Conservation (phyloP, 2,797 vertebrate species). For the Danio tinwini region DNA sequence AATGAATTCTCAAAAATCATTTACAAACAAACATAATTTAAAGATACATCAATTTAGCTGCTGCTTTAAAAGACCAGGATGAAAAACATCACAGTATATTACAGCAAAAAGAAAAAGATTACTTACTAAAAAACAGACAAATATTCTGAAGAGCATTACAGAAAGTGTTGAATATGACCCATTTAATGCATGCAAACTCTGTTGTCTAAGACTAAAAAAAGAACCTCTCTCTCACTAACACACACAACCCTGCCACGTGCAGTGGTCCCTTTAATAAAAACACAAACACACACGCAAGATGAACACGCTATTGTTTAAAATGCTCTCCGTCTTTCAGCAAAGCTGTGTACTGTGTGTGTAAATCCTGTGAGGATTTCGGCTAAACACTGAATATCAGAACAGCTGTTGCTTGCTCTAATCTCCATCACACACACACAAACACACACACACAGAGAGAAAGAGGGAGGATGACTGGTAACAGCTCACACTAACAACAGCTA, state of each 20-base stretch:
- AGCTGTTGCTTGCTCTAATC: slow-evolving; percentile 49
- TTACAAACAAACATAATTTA: not conserved
- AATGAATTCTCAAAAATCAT: not conserved
- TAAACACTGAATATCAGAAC: slow-evolving; percentile 45
- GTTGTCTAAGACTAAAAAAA: slow-evolving; percentile 13
- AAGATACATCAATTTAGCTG: not conserved
- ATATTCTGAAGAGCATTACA: not conserved
- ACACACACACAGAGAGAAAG: not conserved
- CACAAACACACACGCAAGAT: not conserved
- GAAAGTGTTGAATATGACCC: not conserved
- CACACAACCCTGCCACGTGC: slow-evolving; percentile 8
- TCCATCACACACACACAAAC: slow-evolving; percentile 8
- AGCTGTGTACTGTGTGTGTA: slow-evolving; percentile 40
- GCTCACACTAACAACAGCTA: not conserved
- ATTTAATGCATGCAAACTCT: not conserved
- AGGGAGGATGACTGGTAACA: slow-evolving; percentile 1
- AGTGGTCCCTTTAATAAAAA: not conserved
- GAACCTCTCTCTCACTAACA: not conserved
- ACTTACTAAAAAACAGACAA: no score
- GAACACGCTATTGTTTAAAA: slow-evolving; percentile 35
- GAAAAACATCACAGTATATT: not conserved
- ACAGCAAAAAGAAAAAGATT: no score
- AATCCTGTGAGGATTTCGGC: slow-evolving; percentile 40
- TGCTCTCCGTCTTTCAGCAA: slow-evolving; percentile 58
- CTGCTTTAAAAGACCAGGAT: not conserved